Conservation (phyloP, 92 coral and sea anemone species). For the Plumapathes pennacea region DNA sequence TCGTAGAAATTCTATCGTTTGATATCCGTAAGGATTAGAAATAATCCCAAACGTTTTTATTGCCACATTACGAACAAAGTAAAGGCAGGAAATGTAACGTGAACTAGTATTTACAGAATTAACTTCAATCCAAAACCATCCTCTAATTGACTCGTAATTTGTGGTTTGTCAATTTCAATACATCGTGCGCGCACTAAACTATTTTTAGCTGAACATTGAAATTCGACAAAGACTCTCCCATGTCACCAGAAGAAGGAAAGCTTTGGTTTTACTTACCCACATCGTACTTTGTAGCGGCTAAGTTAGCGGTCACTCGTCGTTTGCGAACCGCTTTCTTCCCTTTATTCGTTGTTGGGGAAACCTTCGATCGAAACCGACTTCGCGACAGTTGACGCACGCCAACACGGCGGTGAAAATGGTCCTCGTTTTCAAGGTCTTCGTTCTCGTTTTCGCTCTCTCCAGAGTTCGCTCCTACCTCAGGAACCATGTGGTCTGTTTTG, state of each 20-base stretch:
- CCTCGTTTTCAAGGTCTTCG: constrained; percentile 13
- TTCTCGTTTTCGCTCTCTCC: constrained; percentile 6
- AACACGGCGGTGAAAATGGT: too few species aligned
- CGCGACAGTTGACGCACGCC: too few species aligned
- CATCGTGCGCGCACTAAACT: too few species aligned
- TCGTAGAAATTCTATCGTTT: neutral
- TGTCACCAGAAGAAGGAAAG: neutral
- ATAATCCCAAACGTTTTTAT: too few species aligned
- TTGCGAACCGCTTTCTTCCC: constrained; percentile 53
- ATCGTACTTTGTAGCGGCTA: constrained; percentile 87
- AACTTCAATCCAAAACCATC: neutral
- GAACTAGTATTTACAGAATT: neutral
- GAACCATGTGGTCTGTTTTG: too few species aligned
- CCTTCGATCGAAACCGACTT: too few species aligned
- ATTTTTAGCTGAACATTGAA: too few species aligned
- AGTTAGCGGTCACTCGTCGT: constrained; percentile 78
- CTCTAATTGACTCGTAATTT: neutral
- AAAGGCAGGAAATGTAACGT: neutral
- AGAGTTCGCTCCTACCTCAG: neutral
- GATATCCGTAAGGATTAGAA: too few species aligned
- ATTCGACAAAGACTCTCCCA: neutral
- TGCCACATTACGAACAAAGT: too few species aligned
- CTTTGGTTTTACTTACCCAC: constrained; percentile 64
- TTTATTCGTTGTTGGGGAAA: neutral
- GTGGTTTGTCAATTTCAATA: neutral